These are phyloP conservation scores for Oreortyx pictus DNA, from an alignment of 2,797 vertebrate species.

Conservation along the genomic window DNA sequence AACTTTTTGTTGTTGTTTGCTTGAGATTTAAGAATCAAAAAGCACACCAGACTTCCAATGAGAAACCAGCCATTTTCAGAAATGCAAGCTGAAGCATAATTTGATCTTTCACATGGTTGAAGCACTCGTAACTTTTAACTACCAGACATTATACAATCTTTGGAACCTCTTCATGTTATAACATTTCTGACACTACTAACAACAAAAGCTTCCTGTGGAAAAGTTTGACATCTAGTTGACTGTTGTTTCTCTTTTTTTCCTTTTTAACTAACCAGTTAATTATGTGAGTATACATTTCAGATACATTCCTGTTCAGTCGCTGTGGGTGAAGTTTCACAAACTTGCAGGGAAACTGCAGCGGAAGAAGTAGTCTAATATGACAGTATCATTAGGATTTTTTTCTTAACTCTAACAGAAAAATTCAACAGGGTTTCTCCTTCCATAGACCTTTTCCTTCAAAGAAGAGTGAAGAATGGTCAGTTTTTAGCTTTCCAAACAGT, in stretches of 20 bases:
- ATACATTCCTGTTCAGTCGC: neutral
- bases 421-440: neutral
- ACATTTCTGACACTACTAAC: neutral
- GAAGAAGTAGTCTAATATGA: neutral
- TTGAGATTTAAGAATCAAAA: neutral
- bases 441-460: accelerated
- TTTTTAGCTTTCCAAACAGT: neutral
- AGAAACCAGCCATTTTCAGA: neutral
- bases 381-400: neutral
- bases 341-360: neutral
- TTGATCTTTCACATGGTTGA: accelerated
- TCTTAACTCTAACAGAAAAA: neutral
- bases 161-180: neutral
- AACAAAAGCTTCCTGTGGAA: neutral
- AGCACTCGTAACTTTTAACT: neutral
- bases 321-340: neutral
- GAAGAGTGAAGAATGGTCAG: neutral
- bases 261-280: neutral
- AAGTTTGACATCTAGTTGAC: neutral
- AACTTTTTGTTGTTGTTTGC: neutral
- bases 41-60: neutral
- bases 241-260: neutral
- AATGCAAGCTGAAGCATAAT: neutral
- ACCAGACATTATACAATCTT: neutral
- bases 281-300: neutral